Percentiles rank a stretch among this genome's conserved stretches.
Conservation (phyloP, 2,888 invertebrate species). For the Cenopis cana region DNA sequence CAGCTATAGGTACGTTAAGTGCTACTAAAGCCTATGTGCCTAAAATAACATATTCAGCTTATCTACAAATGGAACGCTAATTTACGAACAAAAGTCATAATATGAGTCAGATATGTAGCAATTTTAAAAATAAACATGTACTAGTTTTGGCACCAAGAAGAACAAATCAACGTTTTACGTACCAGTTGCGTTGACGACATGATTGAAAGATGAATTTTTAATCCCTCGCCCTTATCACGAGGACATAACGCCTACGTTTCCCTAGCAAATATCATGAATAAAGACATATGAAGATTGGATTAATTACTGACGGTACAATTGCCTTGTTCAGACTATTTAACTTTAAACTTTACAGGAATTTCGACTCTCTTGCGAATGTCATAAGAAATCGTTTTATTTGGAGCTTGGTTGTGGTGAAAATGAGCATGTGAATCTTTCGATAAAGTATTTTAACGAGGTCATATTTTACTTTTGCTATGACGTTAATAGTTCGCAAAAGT, state of each 20-base stretch:
- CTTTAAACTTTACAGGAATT: neutral
- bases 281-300: constrained; percentile 33
- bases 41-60: too few species aligned
- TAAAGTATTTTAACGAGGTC: constrained; percentile 3
- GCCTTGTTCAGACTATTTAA: constrained; percentile 21
- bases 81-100: too few species aligned
- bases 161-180: constrained; percentile 19
- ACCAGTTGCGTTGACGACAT: constrained; percentile 33
- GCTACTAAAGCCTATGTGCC: too few species aligned
- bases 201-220: constrained; percentile 41
- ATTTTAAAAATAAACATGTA: neutral
- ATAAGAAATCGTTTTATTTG: neutral
- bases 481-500: neutral
- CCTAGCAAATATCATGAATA: constrained; percentile 17
- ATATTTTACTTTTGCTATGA: neutral
- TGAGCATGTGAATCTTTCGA: neutral
- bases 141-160: neutral
- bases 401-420: constrained; percentile 7
- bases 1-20: too few species aligned
- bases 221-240: constrained; percentile 27
- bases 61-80: too few species aligned
- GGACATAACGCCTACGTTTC: constrained; percentile 9
- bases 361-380: neutral
- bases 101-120: neutral
- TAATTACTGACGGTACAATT: constrained; percentile 36